Evolutionary conservation across 2,888 invertebrate species (phyloP).

Genomic region (Anarsia innoxiella): DNA sequence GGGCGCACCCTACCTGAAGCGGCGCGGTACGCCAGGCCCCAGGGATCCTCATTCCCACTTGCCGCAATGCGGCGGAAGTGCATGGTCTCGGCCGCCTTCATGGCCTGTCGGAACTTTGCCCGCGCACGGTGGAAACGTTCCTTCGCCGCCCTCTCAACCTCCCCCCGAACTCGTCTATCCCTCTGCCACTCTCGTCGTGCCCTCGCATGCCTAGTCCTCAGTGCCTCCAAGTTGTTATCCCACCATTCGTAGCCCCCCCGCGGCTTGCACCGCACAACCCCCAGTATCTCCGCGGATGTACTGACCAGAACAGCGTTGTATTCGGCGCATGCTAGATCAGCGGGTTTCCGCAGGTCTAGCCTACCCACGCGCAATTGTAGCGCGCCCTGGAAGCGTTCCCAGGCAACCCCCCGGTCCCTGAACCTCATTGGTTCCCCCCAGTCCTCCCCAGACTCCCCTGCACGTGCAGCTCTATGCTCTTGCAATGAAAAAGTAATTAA

Average conservation of each 20-base stretch:
- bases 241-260: slow-evolving; percentile 18
- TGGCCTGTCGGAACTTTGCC: background rate
- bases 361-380: background rate
- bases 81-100: slow-evolving; percentile 7
- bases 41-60: slow-evolving; percentile 12
- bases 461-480: background rate
- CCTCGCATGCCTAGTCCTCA: background rate
- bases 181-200: slow-evolving; percentile 15
- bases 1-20: slow-evolving; percentile 20
- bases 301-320: slow-evolving; percentile 2
- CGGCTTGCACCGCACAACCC: background rate
- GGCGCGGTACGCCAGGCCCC: slow-evolving; percentile 19
- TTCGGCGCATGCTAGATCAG: slow-evolving; percentile 2
- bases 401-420: slow-evolving; percentile 1
- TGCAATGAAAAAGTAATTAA: slow-evolving; percentile 13
- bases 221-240: slow-evolving; percentile 8
- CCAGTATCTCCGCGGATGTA: slow-evolving; percentile 11
- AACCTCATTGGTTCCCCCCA: background rate
- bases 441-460: background rate
- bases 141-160: background rate
- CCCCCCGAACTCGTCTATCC: background rate
- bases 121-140: background rate
- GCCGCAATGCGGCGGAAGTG: slow-evolving; percentile 10
- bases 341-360: background rate
- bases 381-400: background rate